Percentiles rank a stretch among this genome's conserved stretches.
Conservation (phyloP, 2,113 vertebrate genomes). For the Eira barbara region DNA sequence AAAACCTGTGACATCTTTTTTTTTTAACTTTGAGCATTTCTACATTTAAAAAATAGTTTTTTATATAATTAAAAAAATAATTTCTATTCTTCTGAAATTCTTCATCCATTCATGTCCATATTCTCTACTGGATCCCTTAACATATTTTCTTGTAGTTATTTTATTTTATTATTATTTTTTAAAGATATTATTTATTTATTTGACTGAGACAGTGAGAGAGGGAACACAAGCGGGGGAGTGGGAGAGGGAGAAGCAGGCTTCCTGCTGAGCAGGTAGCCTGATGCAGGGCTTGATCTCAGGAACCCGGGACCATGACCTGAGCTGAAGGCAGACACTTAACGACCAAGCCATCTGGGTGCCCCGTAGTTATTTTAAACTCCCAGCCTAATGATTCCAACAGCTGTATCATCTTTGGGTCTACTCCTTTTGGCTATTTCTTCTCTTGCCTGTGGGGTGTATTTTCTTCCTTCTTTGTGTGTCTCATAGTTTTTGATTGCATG, state of each 20-base stretch:
- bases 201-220: no score
- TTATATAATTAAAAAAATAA: not conserved
- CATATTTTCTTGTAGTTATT: not conserved
- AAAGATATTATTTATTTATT: no score
- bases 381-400: not conserved
- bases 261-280: no score
- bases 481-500: not conserved
- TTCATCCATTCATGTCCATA: not conserved
- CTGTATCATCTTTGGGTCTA: not conserved
- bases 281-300: no score
- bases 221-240: no score
- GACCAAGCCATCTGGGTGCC: no score
- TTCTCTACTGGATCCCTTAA: not conserved
- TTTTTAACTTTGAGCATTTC: not conserved
- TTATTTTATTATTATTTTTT: no score
- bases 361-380: not conserved
- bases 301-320: no score
- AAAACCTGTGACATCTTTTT: not conserved
- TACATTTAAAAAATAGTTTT: not conserved
- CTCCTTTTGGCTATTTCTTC: conserved; percentile 32
- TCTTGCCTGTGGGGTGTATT: not conserved
- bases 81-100: not conserved
- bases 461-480: not conserved
- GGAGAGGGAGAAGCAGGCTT: no score
- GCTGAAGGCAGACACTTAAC: no score